A percentile compares a stretch with the other conserved stretches of the same genome.
These are phyloP conservation scores for Channa striata DNA, from an alignment of 2,797 vertebrate genomes.

Conservation along the genomic window DNA sequence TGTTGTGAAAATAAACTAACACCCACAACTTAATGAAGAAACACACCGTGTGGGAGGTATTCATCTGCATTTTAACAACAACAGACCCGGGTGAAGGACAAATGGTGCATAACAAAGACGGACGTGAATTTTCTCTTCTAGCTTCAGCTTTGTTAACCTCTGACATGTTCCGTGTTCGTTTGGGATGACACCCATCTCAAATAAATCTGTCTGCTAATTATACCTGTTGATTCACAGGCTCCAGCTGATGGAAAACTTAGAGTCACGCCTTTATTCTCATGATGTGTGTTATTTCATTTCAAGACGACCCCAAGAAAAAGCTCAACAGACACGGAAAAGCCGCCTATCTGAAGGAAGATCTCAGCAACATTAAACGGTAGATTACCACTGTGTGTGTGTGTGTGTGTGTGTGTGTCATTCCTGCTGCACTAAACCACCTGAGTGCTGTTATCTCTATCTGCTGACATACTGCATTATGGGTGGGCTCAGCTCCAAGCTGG, in stretches of 20 bases:
- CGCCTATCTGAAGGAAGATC: conserved; percentile 60
- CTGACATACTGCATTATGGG: conserved; percentile 70
- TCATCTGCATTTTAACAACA: not conserved
- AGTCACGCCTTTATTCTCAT: conserved; percentile 44
- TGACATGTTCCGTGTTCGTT: not conserved
- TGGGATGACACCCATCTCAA: conserved; percentile 1
- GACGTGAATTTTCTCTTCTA: not conserved
- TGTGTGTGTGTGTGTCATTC: conserved; percentile 28
- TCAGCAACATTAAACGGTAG: conserved; percentile 58
- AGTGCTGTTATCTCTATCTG: conserved; percentile 52
- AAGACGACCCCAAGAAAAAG: conserved; percentile 57
- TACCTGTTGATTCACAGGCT: conserved; percentile 33
- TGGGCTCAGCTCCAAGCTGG: conserved; percentile 65
- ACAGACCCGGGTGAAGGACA: no score
- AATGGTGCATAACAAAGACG: not conserved
- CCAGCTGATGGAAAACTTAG: conserved; percentile 17
- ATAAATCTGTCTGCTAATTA: conserved; percentile 52
- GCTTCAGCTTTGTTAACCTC: conserved; percentile 4
- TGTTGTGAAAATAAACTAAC: not conserved
- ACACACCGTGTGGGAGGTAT: not conserved
- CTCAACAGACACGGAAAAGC: conserved; percentile 61
- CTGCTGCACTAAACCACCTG: conserved; percentile 43
- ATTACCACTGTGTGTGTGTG: conserved; percentile 38
- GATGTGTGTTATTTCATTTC: conserved; percentile 52
- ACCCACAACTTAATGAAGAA: not conserved